Evolutionary conservation across 2,113 vertebrate species (phyloP).

Genomic region (Marcusenius ussheri): DNA sequence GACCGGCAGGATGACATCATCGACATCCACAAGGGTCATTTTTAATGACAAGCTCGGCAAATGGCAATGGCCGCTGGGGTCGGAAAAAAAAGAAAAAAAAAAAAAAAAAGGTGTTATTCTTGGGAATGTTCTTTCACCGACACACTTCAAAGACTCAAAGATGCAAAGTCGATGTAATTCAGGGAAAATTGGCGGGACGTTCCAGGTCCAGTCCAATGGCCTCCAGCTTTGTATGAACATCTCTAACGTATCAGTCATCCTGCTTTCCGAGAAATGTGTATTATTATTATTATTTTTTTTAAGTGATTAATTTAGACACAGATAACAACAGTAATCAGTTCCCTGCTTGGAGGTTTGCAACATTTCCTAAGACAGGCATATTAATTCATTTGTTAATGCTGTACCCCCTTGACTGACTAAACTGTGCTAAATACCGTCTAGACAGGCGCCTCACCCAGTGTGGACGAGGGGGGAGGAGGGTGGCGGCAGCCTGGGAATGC

Average conservation of each 20-base stretch:
- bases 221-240: neutral
- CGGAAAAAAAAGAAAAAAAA: neutral
- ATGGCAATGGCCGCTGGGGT: neutral
- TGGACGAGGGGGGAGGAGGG: neutral
- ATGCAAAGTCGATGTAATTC: neutral
- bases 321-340: neutral
- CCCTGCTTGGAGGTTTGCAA: neutral
- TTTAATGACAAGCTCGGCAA: neutral
- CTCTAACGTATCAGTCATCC: neutral
- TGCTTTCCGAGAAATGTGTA: neutral
- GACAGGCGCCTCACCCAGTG: conserved; percentile 12
- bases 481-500: neutral
- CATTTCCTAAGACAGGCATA: neutral
- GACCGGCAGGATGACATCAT: neutral
- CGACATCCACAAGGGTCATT: neutral
- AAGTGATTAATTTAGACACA: neutral
- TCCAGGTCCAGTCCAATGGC: neutral
- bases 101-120: neutral
- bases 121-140: neutral
- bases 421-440: conserved; percentile 22
- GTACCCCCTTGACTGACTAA: conserved; percentile 16
- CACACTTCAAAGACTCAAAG: neutral
- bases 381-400: conserved; percentile 7
- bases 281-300: neutral
- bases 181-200: neutral